A percentile compares a stretch with the other conserved stretches of the same genome.
These are phyloP conservation scores for Illadopsis cleaveri DNA, from an alignment of 2,113 vertebrate genomes.

Conservation along the genomic window DNA sequence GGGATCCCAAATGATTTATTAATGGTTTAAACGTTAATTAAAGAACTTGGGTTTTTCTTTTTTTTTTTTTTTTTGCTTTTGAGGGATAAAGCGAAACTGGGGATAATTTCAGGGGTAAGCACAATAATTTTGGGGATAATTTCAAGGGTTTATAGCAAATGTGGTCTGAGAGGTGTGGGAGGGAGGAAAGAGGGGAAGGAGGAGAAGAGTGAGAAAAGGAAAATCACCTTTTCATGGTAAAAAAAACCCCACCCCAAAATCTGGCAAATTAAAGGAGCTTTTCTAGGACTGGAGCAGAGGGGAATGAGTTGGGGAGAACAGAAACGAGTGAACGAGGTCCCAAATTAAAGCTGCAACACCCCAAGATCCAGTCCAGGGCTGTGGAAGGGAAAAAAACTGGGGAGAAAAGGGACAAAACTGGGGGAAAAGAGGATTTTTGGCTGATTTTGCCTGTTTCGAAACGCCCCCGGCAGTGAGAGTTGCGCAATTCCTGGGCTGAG, in stretches of 20 bases:
- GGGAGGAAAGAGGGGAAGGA: background rate
- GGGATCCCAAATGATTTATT: background rate
- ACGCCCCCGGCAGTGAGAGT: accelerated
- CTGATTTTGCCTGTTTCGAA: background rate
- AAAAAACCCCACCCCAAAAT: background rate
- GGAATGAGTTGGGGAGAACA: background rate
- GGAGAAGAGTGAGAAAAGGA: background rate
- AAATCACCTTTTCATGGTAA: background rate
- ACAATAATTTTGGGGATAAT: background rate
- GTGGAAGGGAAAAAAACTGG: background rate
- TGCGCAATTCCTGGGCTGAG: background rate
- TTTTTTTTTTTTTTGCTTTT: background rate
- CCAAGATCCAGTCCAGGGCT: background rate
- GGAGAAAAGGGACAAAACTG: background rate
- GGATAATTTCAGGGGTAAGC: background rate
- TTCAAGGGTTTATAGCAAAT: background rate
- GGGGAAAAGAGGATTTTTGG: background rate
- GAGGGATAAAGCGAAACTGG: background rate
- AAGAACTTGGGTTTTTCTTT: background rate
- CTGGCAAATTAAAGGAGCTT: background rate
- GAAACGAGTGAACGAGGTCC: accelerated
- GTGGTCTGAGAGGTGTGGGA: background rate
- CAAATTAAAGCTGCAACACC: background rate
- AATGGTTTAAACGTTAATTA: background rate
- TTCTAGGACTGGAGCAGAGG: background rate